Percentiles rank a stretch among this genome's conserved stretches.
These are phyloP conservation scores for Thaumatotibia leucotreta DNA, from an alignment of 1,140 invertebrate species.

Conservation along the genomic window DNA sequence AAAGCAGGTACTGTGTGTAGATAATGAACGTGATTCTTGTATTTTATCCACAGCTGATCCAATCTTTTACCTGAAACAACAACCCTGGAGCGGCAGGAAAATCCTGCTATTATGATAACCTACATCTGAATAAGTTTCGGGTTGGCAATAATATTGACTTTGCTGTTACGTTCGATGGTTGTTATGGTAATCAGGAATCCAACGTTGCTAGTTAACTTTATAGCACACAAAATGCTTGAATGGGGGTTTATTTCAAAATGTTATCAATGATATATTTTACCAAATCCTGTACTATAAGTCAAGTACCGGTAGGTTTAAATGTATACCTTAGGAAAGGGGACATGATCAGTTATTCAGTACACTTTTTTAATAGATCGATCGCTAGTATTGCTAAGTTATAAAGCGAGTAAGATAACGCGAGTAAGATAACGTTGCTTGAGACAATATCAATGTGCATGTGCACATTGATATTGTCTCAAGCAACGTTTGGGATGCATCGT, in stretches of 20 bases:
- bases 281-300: no score
- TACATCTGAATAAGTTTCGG: constrained; percentile 10
- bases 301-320: no score
- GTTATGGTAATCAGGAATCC: not conserved
- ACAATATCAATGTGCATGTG: no score
- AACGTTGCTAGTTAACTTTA: not conserved
- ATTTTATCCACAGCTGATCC: constrained; percentile 1
- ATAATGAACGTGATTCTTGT: not conserved
- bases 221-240: not conserved
- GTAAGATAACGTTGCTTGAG: no score
- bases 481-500: no score
- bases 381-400: no score
- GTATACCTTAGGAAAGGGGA: no score
- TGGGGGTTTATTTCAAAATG: not conserved
- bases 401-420: no score
- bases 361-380: no score
- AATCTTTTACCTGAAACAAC: constrained; percentile 13
- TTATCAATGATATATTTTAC: no score
- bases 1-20: not conserved
- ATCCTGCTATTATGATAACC: not conserved
- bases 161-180: not conserved
- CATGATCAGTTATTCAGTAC: no score
- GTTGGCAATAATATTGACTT: constrained; percentile 4
- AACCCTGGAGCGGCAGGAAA: not conserved
- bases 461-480: no score